A percentile compares a stretch with the other conserved stretches of the same genome.
phyloP scores from a whole-genome alignment of 30 jellyfish, hydroid and myxozoan genomes.

The Aurelia aurita region DNA sequence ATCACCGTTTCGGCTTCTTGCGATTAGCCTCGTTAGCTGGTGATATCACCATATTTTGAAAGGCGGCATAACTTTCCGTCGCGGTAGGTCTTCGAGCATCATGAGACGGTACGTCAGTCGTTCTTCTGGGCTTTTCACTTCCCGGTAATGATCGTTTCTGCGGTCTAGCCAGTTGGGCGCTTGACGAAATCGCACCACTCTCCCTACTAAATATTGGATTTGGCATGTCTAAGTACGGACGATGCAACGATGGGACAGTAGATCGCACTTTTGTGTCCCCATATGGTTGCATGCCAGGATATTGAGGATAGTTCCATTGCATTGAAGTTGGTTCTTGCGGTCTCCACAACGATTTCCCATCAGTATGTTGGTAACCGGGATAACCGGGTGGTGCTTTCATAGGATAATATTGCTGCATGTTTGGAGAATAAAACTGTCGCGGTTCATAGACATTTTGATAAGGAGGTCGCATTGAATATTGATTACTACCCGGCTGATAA shows the following conservation, averaged over 20 bases:
- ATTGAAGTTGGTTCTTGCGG: slow-evolving; percentile 32
- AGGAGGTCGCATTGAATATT: slow-evolving; percentile 39
- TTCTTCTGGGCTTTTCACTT: slow-evolving; percentile 5
- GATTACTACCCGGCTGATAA: slow-evolving; percentile 29
- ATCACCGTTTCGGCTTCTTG: slow-evolving; percentile 28
- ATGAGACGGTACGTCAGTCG: slow-evolving; percentile 3
- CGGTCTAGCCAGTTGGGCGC: not conserved
- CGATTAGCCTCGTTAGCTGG: slow-evolving; percentile 16
- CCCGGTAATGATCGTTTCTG: slow-evolving; percentile 7
- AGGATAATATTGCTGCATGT: slow-evolving; percentile 30
- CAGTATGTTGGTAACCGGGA: slow-evolving; percentile 30
- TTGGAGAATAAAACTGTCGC: slow-evolving; percentile 20
- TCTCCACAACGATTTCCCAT: slow-evolving; percentile 46
- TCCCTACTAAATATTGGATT: not conserved
- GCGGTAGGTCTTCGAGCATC: slow-evolving; percentile 34
- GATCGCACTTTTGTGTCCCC: slow-evolving; percentile 19
- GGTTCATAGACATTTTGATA: slow-evolving; percentile 16
- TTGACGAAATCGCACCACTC: not conserved
- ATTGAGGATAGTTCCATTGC: slow-evolving; percentile 44
- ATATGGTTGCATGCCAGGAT: slow-evolving; percentile 13
- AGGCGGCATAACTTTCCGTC: slow-evolving; percentile 69
- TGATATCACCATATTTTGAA: slow-evolving; percentile 70
- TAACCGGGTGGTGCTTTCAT: slow-evolving; percentile 44
- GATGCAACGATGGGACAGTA: slow-evolving; percentile 13
- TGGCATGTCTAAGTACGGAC: slow-evolving; percentile 17